These are phyloP conservation scores for Glossosoma conforme DNA, from an alignment of 1,140 invertebrate genomes.

Conservation along the genomic window DNA sequence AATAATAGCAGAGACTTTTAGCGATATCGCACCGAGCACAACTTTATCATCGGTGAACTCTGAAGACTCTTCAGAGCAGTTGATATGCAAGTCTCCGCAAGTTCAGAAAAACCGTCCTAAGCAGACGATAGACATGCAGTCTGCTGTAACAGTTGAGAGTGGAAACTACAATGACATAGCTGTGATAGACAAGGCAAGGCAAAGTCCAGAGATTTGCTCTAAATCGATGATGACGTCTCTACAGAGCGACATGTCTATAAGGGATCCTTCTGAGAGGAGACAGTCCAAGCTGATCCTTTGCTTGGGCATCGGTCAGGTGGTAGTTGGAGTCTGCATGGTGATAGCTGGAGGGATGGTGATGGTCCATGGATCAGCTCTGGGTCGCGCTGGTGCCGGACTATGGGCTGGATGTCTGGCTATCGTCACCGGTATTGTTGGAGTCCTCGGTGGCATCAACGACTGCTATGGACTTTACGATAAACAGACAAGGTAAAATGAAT, in stretches of 20 bases:
- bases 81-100: conserved; percentile 52
- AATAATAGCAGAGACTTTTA: conserved; percentile 35
- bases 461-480: conserved; percentile 49
- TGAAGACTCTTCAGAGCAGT: conserved; percentile 50
- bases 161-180: conserved; percentile 15
- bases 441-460: conserved; percentile 53
- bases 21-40: conserved; percentile 34
- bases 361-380: conserved; percentile 52
- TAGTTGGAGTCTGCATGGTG: conserved; percentile 53
- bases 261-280: conserved; percentile 26
- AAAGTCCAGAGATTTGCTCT: conserved; percentile 25
- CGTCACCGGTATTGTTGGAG: conserved; percentile 51
- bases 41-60: conserved; percentile 47
- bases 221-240: conserved; percentile 40
- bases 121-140: conserved; percentile 35
- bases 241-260: conserved; percentile 34
- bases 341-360: conserved; percentile 53
- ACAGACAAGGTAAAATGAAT: conserved; percentile 35
- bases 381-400: conserved; percentile 54
- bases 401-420: conserved; percentile 58
- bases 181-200: conserved; percentile 24
- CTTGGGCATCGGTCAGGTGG: conserved; percentile 50
- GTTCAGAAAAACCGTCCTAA: conserved; percentile 39
- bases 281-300: conserved; percentile 43
- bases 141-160: conserved; percentile 34